phyloP scores from a whole-genome alignment of 2,797 vertebrate genomes.

The Chrysocyon brachyurus region DNA sequence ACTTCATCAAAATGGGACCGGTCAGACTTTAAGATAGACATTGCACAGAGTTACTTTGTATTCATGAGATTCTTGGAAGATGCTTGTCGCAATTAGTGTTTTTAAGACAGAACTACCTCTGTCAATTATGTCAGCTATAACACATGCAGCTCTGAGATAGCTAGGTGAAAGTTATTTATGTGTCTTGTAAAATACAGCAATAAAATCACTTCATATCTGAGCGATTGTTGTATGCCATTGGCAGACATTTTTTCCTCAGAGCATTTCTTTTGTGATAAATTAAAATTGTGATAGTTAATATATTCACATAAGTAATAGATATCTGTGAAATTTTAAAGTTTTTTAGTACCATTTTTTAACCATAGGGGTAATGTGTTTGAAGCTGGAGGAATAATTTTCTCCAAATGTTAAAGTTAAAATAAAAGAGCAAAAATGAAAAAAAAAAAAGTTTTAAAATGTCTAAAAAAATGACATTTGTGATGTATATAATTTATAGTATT shows the following conservation, averaged over 20 bases:
- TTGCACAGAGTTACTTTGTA: neutral
- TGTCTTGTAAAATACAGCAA: neutral
- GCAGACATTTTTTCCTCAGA: neutral
- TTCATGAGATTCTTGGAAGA: neutral
- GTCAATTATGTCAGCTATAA: neutral
- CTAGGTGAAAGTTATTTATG: conserved; percentile 10
- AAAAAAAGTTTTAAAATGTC: neutral
- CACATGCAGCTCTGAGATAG: neutral
- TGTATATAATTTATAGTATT: neutral
- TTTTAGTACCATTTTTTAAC: neutral
- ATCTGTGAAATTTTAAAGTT: neutral
- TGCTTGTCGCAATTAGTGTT: conserved; percentile 10
- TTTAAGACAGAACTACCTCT: conserved; percentile 26
- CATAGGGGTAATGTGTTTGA: neutral
- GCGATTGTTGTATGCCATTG: neutral
- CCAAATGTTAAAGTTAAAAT: conserved; percentile 25
- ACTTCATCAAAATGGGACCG: neutral
- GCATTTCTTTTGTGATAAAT: neutral
- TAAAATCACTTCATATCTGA: neutral
- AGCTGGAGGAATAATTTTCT: neutral
- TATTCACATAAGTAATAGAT: neutral
- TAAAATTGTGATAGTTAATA: neutral
- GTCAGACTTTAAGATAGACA: neutral
- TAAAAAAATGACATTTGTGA: neutral
- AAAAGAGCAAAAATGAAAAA: neutral